Evolutionary conservation across 2,113 vertebrate genomes (phyloP), one percentile per base, ranked within the genome.

Genomic region (Eonycteris spelaea): DNA sequence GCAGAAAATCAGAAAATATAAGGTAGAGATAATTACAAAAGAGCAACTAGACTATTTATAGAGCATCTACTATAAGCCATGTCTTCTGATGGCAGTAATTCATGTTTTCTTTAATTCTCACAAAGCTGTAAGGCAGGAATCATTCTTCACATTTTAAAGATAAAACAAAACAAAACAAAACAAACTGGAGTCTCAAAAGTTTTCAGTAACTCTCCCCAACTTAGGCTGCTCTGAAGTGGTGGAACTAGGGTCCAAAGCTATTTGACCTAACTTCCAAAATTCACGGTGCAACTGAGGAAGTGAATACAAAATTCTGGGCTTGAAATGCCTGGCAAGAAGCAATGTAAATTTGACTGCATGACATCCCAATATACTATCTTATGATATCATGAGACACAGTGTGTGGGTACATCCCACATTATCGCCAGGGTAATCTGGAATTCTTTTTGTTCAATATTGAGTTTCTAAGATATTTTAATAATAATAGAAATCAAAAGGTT

Each of bases 131-230:
- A 96, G 11, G 8, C 26, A 84, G 57, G 1, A 80, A 83, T 86
- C 73, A 40, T 68, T 73, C 77, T 51, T 92, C 14, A 74, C 12
- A 51, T 48, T 90, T 87, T 95, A 84, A 86, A 94, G 79, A 70
- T 35, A 51, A 51, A 43, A 43, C 43, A 45, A 97, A 75, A 28
- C 13, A 95, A 90, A 43, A 43, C 43, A 80, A 51, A 71, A 28
- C 40, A 16, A 95, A 90, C 71, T 14, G 6, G 21, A 87, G 28
- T 14, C 26, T 94, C 22, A 40, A 68, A 82, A 79, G 8, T 33
- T 70, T 95, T 67, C 45, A 83, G 7, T 57, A 43, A 45, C 55
- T 80, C 6, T 92, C n/a, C 28, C 19, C 14, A 67, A 16, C 38
- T 74, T 35, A 71, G 10, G 6, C 4, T 92, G 13, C 26, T 77